Base-by-base conservation (phyloP, 2,888 invertebrate genomes). In the Drosophila diplacantha region DNA sequence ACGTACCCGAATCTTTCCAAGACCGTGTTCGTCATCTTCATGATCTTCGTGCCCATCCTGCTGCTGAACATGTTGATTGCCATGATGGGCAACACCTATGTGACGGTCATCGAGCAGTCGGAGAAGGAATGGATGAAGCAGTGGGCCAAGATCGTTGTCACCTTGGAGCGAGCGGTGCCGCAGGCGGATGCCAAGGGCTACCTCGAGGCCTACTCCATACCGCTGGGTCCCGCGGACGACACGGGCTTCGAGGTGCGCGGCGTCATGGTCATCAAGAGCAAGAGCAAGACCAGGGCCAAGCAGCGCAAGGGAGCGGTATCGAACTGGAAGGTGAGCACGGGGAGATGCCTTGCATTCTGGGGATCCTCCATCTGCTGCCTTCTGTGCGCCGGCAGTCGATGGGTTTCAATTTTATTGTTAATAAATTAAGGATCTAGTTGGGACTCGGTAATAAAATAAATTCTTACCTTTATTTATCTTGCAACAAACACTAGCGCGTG, bases 81-180 rank as follows among this genome's bases (percentile, higher is more conserved):
- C 71, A 99, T 99, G 99, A 99, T 99, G 99, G 99, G 99, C 34
- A 99, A 99, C 89, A 99, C 99, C 0, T 99, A 99, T 87, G 96
- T 97, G 0, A 96, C 96, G 79, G 97, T 99, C 63, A 99, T 98
- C 76, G 96, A 97, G 86, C 97, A 98, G 86, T 98, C 98, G 34
- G 99, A 99, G 88, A 99, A 99, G 89, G 99, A 99, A 87, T 99
- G 97, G 96, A 95, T 98, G 87, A 97, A 97, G 87, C 97, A 97
- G 95, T 99, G 99, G 97, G 99, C 99, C 0, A 98, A 99, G 90
- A 98, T 99, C 74, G 97, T 99, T 4, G 97, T 99, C 22, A 96
- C 98, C 0, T 87, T 99, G 77, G 99, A 99, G 87, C 90, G 98
- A 34, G 97, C 98, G 0, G 96, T 98, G 44, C 94, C 95, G 0